A percentile compares a stretch with the other conserved stretches of the same genome.
These are phyloP conservation scores for Hippopotamus amphibius DNA, from an alignment of 2,113 vertebrate species.

Conservation along the genomic window DNA sequence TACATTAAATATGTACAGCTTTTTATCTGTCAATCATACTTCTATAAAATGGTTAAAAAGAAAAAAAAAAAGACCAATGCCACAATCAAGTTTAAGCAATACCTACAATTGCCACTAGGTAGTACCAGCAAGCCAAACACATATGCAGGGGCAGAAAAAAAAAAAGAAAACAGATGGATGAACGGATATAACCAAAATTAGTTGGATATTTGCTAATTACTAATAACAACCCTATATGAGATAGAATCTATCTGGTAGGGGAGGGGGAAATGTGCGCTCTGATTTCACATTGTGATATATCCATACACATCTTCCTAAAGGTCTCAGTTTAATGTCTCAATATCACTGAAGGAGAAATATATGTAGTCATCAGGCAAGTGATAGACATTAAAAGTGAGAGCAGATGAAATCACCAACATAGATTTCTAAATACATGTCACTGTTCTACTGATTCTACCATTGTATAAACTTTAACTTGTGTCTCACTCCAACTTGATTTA, in stretches of 20 bases:
- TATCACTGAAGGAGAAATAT: neutral
- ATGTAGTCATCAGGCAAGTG: neutral
- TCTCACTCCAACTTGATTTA: neutral
- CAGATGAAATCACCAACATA: neutral
- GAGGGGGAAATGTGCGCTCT: neutral
- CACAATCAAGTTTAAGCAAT: neutral
- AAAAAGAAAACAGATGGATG: neutral
- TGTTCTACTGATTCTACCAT: neutral
- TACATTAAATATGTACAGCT: neutral
- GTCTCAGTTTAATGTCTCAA: neutral
- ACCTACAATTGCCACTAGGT: conserved; percentile 47
- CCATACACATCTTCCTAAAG: neutral
- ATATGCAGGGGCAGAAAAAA: neutral
- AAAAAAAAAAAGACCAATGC: neutral
- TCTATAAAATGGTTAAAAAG: neutral
- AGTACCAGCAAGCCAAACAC: neutral
- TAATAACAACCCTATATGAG: neutral
- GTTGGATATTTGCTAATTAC: neutral
- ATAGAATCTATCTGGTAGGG: neutral
- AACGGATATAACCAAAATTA: neutral
- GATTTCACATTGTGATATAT: neutral
- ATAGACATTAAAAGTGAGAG: neutral
- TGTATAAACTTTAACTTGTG: neutral
- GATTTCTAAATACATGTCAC: neutral
- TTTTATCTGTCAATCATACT: neutral